Evolutionary conservation across 2,797 vertebrate species (phyloP), one percentile per base, ranked within the genome.

Genomic region (Sebastes reedi): DNA sequence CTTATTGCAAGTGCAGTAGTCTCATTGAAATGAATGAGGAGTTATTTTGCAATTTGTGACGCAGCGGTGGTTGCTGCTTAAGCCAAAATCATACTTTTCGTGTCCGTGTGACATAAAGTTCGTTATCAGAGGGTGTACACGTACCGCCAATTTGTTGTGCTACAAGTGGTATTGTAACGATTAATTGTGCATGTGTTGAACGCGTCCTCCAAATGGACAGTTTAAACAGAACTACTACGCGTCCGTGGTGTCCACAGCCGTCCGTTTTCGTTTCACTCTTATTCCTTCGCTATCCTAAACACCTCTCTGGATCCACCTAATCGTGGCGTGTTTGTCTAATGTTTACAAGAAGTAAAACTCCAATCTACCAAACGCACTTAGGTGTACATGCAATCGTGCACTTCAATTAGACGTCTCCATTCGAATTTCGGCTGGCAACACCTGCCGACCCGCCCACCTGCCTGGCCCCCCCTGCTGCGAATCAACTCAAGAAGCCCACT

Each of bases 401-500:
- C 80, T 76, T 79, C 64, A 82, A 64, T 86, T 77, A 75, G 77
- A 90, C 6, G 73, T 75, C 88, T 86, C 67, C 8, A 27, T 85
- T 89, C 64, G 55, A 39, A 77, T 66, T 39, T 69, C 36, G 56
- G 39, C 64, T 67, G 34, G 67, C 59, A 72, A 77, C 90, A 89
- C 88, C 89, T 92, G 89, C 77, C 32, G 30, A 74, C 68, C 60
- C 3, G 0, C 71, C 76, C 29, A 67, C 83, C 82, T 67, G 70
- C 77, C 50, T 39, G 30, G 56, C 54, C 52, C 34, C 84, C 85
- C 84, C 84, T 46, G 65, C 75, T 60, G 77, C 3, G 61, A 61
- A 65, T 79, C 90, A 65, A 88, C 87, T 86, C 72, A 72, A 82
- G 84, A 81, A 79, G 83, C 87, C 84, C 80, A 77, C 83, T 84